phyloP scores from a whole-genome alignment of 2,888 invertebrate genomes.

The Trypoxylon attenuatum region DNA sequence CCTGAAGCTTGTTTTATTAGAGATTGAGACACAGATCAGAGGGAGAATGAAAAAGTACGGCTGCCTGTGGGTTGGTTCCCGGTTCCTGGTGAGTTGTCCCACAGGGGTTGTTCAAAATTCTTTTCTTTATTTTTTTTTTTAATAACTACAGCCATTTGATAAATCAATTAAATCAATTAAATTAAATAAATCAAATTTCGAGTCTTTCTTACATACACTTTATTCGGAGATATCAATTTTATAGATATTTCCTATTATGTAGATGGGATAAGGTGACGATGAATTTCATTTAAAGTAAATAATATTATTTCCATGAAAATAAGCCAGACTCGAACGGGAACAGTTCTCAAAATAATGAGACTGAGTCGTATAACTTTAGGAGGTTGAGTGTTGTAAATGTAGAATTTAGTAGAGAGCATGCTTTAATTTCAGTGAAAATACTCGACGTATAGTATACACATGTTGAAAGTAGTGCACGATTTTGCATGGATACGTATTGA shows the following conservation, averaged over 20 bases:
- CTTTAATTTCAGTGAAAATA: conserved; percentile 14
- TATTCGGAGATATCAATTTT: conserved; percentile 1
- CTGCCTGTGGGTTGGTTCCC: conserved; percentile 74
- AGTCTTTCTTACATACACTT: conserved; percentile 12
- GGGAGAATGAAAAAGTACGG: conserved; percentile 70
- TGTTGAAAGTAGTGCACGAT: conserved; percentile 36
- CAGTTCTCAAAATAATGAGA: neutral
- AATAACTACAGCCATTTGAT: conserved; percentile 19
- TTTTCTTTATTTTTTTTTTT: conserved; percentile 42
- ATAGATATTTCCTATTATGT: neutral
- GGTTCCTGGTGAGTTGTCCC: conserved; percentile 73
- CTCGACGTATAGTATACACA: too few relatives aligned
- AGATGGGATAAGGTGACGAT: too few relatives aligned
- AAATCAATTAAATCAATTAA: too few relatives aligned
- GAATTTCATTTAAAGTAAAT: conserved; percentile 19
- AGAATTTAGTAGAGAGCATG: conserved; percentile 32
- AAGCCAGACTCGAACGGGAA: conserved; percentile 60
- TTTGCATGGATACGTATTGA: conserved; percentile 34
- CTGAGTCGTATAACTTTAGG: conserved; percentile 8
- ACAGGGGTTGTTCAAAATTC: conserved; percentile 71
- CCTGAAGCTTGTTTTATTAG: conserved; percentile 73
- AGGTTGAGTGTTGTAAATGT: conserved; percentile 17
- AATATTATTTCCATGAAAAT: conserved; percentile 70
- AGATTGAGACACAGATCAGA: conserved; percentile 72
- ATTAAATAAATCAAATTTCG: too few relatives aligned